Evolutionary conservation across 2,888 invertebrate genomes (phyloP).

Genomic region (Lutraria lutraria): DNA sequence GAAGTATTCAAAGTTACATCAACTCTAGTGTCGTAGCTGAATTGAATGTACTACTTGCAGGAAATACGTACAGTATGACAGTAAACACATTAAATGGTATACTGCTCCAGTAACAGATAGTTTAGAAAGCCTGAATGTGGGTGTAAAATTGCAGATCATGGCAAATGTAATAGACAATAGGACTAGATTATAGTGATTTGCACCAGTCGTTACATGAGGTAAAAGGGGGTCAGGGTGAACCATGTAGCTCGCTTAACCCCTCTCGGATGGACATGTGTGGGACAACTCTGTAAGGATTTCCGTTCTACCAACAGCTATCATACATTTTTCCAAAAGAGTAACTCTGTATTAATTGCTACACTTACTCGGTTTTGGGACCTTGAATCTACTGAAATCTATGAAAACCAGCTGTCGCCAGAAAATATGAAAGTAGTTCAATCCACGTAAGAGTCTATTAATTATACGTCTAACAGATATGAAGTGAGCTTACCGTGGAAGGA

Average conservation of each 20-base stretch:
- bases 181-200: slow-evolving; percentile 26
- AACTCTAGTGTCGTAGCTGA: slow-evolving; percentile 32
- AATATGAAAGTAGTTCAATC: too few relatives aligned
- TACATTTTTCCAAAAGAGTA: slow-evolving; percentile 9
- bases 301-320: slow-evolving; percentile 36
- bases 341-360: slow-evolving; percentile 10
- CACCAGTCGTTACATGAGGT: slow-evolving; percentile 19
- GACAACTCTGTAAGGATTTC: neutral
- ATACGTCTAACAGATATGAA: slow-evolving; percentile 34
- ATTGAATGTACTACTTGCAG: slow-evolving; percentile 8
- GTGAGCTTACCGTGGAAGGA: slow-evolving; percentile 53
- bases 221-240: neutral
- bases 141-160: neutral
- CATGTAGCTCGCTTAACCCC: slow-evolving; percentile 35
- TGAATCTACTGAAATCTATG: slow-evolving; percentile 1
- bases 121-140: neutral
- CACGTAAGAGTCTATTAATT: slow-evolving; percentile 27
- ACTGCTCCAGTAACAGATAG: neutral
- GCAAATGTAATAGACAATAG: slow-evolving; percentile 29
- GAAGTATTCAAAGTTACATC: slow-evolving; percentile 30
- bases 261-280: slow-evolving; percentile 40
- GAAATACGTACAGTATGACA: neutral
- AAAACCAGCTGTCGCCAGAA: too few relatives aligned
- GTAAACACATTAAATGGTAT: slow-evolving; percentile 37
- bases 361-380: slow-evolving; percentile 48